Evolutionary conservation across 2,113 vertebrate genomes (phyloP).

Genomic region (Tenrec ecaudatus): DNA sequence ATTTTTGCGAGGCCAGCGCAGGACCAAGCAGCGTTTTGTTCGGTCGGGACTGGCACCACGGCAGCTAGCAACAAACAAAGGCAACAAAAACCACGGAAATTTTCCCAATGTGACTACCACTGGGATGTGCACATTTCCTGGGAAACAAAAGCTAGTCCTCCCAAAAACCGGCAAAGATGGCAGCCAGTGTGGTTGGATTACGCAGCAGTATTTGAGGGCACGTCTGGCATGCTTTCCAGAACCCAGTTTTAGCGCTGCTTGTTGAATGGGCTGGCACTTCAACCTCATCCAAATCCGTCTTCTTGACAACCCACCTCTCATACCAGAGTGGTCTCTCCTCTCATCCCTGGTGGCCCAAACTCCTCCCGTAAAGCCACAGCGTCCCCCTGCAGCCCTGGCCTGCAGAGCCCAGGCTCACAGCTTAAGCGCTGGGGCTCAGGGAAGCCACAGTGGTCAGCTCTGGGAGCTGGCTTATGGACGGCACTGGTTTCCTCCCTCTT

Average conservation of each 20-base stretch:
- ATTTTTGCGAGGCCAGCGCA: too few species aligned
- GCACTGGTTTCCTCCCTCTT: not conserved
- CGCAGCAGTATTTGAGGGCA: not conserved
- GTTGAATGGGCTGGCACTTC: fast-evolving
- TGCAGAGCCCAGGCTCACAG: fast-evolving
- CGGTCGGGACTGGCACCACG: too few species aligned
- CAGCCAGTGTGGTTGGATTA: not conserved
- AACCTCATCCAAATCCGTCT: not conserved
- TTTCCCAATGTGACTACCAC: not conserved
- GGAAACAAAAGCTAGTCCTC: not conserved
- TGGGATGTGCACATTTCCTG: not conserved
- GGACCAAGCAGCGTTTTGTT: too few species aligned
- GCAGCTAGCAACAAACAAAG: too few species aligned
- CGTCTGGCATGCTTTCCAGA: fast-evolving
- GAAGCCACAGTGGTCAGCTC: not conserved
- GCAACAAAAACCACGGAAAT: too few species aligned
- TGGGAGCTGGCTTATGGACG: too few species aligned
- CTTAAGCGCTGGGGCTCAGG: not conserved
- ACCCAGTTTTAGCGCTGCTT: fast-evolving
- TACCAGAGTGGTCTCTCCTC: fast-evolving
- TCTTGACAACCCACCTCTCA: not conserved
- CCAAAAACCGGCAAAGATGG: not conserved
- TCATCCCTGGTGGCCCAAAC: not conserved
- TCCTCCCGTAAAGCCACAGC: not conserved
- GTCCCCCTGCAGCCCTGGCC: not conserved